Evolutionary conservation across 2,113 vertebrate species (phyloP), one percentile per base, ranked within the genome.

Genomic region (Rhinopithecus roxellana): DNA sequence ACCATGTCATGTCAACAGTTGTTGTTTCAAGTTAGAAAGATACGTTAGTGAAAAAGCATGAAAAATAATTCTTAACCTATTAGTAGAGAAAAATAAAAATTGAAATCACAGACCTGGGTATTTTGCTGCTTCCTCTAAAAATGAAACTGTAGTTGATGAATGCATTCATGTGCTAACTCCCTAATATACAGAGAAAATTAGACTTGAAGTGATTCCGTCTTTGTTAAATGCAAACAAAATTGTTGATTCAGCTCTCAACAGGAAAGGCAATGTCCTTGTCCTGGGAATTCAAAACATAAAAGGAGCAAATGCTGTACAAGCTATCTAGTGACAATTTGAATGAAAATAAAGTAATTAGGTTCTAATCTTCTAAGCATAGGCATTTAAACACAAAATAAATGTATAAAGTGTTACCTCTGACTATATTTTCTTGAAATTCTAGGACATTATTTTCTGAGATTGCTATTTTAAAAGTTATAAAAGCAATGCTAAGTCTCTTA

Each of bases 11-110:
- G 52, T 38, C 70, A 85, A 78, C 14, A 75, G 23, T 84, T 90
- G 23, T 84, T 90, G 52, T 27, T 69, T 89, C 52, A 35, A 90
- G 45, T 78, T 88, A 83, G 57, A 82, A 90, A 87, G 69, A 45
- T 38, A 70, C 43, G 5, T 78, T 32, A 78, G 52, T 93, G 25
- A 85, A 90, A 82, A 88, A 88, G 8, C 35, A 83, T 40, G n/a
- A 83, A 87, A 97, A 95, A 80, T 92, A 79, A 94, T 45, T 83
- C 61, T 80, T 89, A 89, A 23, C 88, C 89, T 82, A 95, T 6
- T 27, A 6, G 82, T n/a, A 50, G 20, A n/a, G 30, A 89, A 90
- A 83, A 30, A 70, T 64, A 59, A 61, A 89, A 90, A 85, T 64
- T 72, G 50, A 89, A 84, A 20, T 40, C 64, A 67, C 30, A 94